phyloP scores from a whole-genome alignment of 2,113 vertebrate species.

The Gambusia holbrooki region DNA sequence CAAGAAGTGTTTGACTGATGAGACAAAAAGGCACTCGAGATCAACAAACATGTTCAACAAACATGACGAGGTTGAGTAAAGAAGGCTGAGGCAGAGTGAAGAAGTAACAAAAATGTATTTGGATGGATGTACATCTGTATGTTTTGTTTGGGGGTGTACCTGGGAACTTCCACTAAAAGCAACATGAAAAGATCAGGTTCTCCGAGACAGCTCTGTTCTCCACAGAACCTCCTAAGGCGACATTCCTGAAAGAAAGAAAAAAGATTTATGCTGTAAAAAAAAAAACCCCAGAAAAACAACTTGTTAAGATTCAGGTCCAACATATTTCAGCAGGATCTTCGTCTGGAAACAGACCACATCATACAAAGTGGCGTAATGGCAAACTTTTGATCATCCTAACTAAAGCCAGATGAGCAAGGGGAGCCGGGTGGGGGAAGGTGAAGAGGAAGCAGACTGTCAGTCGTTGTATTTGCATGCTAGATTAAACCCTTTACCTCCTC shows the following conservation, averaged over 20 bases:
- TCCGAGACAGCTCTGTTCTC: conserved; percentile 75
- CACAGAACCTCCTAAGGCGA: conserved; percentile 74
- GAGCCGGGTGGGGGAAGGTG: background rate
- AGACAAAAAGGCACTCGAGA: conserved; percentile 42
- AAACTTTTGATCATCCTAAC: conserved; percentile 69
- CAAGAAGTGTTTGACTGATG: conserved; percentile 30
- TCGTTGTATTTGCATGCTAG: conserved; percentile 29
- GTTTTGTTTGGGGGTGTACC: conserved; percentile 56
- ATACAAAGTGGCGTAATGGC: conserved; percentile 56
- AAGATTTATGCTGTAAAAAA: conserved; percentile 29
- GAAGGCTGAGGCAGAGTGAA: background rate
- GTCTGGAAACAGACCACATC: conserved; percentile 54
- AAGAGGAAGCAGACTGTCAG: conserved; percentile 6
- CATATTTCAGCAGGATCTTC: conserved; percentile 30
- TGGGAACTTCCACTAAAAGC: conserved; percentile 80
- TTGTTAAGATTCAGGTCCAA: conserved; percentile 34
- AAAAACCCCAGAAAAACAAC: conserved; percentile 13
- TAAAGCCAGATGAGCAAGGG: conserved; percentile 58
- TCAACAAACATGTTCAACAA: conserved; percentile 47
- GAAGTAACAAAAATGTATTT: background rate
- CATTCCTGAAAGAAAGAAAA: conserved; percentile 69
- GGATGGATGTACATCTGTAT: background rate
- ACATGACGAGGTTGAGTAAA: conserved; percentile 16
- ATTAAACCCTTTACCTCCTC: conserved; percentile 77
- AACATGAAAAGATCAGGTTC: conserved; percentile 83